These are phyloP conservation scores for Chironomus tentans DNA, from an alignment of 2,888 invertebrate genomes.

Conservation along the genomic window DNA sequence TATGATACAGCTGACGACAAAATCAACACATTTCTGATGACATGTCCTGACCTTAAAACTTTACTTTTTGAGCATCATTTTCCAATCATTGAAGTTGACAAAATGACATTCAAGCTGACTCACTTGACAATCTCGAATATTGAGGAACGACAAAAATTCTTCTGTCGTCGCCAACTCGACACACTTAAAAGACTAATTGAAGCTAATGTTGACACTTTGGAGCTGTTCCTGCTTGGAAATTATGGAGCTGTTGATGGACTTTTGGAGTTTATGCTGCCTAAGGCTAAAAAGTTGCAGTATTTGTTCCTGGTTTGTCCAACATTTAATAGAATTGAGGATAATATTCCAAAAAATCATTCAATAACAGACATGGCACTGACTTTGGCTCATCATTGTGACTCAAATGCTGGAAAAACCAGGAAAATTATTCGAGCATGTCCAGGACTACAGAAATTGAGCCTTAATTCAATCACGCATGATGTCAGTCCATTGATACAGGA, in stretches of 20 bases:
- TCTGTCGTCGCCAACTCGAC: background rate
- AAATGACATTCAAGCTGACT: background rate
- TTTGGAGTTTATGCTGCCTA: background rate
- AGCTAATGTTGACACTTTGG: background rate
- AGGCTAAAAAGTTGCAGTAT: background rate
- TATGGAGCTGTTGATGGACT: background rate
- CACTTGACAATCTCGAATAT: background rate
- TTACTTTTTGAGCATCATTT: background rate
- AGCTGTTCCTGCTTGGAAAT: background rate
- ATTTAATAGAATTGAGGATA: background rate
- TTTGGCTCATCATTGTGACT: background rate
- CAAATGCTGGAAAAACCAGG: background rate
- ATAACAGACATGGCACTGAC: background rate
- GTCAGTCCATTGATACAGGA: background rate
- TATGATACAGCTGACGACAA: background rate
- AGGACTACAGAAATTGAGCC: background rate
- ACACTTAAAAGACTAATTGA: background rate
- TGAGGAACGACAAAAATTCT: background rate
- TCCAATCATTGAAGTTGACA: background rate
- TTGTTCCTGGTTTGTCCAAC: background rate
- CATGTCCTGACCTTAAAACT: background rate
- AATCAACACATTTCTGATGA: background rate
- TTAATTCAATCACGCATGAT: background rate
- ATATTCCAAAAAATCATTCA: background rate
- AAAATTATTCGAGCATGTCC: background rate